phyloP scores from a whole-genome alignment of 1,140 invertebrate genomes.

The Bombus picipes region DNA sequence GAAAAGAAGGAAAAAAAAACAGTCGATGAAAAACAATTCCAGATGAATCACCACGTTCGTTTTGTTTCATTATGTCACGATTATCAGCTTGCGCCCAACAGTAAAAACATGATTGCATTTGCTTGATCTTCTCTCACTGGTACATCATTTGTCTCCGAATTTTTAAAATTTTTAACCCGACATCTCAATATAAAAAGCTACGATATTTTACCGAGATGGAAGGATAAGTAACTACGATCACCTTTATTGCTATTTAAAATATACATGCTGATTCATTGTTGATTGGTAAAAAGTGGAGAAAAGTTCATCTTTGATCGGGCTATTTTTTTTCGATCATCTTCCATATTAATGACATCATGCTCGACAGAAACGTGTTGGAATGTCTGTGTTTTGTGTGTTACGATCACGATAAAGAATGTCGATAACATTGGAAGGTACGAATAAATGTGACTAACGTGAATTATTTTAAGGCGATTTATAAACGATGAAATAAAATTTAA shows the following conservation, averaged over 20 bases:
- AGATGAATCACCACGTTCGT: slow-evolving; percentile 39
- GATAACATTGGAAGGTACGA: slow-evolving; percentile 56
- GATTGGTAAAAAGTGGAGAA: not conserved
- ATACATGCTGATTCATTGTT: not conserved
- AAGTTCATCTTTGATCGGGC: not conserved
- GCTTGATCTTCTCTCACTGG: not conserved
- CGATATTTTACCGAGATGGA: not conserved
- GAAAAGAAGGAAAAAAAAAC: not conserved
- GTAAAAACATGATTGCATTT: not conserved
- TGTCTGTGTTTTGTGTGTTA: slow-evolving; percentile 8
- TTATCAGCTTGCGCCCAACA: slow-evolving; percentile 11
- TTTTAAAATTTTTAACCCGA: not conserved
- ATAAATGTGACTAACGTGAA: slow-evolving; percentile 31
- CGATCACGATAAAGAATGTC: not conserved
- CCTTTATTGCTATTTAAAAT: not conserved
- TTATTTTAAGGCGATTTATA: too few species aligned
- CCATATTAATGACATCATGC: slow-evolving; percentile 28
- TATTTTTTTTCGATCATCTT: not conserved
- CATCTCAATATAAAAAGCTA: not conserved
- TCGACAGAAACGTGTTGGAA: slow-evolving; percentile 2
- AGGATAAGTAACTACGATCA: not conserved
- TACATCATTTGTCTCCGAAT: not conserved
- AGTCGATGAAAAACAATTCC: slow-evolving; percentile 11
- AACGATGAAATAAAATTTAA: too few species aligned
- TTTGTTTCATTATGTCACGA: slow-evolving; percentile 51